Percentiles rank a stretch among this genome's conserved stretches.
Conservation (phyloP, 2,797 vertebrate genomes). For the Huso huso region DNA sequence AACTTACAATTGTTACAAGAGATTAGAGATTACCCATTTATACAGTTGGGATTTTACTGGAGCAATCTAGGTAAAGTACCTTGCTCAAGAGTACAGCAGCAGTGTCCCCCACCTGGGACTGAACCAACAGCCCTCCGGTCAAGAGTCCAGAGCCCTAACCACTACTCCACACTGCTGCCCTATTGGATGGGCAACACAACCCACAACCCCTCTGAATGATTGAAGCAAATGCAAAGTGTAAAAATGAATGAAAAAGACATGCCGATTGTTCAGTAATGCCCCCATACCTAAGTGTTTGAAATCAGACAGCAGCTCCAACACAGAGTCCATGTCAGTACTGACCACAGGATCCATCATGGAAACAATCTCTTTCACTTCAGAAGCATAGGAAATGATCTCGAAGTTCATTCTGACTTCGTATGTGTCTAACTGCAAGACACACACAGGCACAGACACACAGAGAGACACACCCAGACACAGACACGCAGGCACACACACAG, state of each 20-base stretch:
- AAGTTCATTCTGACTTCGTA: slow-evolving; percentile 67
- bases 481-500: too few relatives aligned
- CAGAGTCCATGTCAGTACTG: slow-evolving; percentile 31
- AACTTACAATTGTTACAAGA: too few relatives aligned
- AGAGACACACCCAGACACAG: too few relatives aligned
- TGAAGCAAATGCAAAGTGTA: not conserved
- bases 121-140: too few relatives aligned
- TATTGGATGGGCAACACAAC: too few relatives aligned
- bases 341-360: slow-evolving; percentile 19
- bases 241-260: not conserved
- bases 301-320: slow-evolving; percentile 34
- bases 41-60: too few relatives aligned
- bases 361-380: slow-evolving; percentile 41
- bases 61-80: too few relatives aligned
- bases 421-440: slow-evolving; percentile 56
- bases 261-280: not conserved
- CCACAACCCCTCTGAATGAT: not conserved
- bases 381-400: slow-evolving; percentile 68
- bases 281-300: slow-evolving; percentile 52
- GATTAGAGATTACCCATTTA: too few relatives aligned
- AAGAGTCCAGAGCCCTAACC: too few relatives aligned
- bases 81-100: too few relatives aligned
- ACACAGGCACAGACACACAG: not conserved
- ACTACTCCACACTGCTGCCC: too few relatives aligned
- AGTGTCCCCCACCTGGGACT: too few relatives aligned